A percentile compares a stretch with the other conserved stretches of the same genome.
Evolutionary conservation across 2,113 vertebrate species (phyloP).

Genomic region (Siniperca knerii): DNA sequence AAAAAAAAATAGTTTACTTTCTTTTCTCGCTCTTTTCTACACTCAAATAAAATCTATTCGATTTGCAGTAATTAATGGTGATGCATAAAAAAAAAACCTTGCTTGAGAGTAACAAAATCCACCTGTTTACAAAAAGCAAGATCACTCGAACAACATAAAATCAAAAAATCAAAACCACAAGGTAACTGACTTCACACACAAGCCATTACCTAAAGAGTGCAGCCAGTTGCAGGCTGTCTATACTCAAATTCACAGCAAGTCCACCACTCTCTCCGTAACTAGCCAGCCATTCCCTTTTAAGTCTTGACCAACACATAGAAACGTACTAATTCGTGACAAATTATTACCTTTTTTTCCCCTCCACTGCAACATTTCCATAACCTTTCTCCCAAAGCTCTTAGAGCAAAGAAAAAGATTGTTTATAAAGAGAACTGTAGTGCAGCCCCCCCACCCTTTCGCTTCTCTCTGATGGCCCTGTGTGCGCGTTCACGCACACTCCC

Average conservation of each 20-base stretch:
- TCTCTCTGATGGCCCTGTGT: neutral
- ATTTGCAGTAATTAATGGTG: neutral
- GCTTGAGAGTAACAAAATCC: neutral
- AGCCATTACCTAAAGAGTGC: neutral
- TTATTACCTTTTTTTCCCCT: constrained; percentile 7
- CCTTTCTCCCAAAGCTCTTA: constrained; percentile 29
- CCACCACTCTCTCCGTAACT: constrained; percentile 11
- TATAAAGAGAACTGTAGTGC: constrained; percentile 9
- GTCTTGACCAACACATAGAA: constrained; percentile 6
- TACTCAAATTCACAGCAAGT: constrained; percentile 37
- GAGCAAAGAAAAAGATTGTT: constrained; percentile 30
- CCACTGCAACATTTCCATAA: constrained; percentile 40
- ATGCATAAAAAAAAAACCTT: neutral
- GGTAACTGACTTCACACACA: neutral
- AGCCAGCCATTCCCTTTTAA: constrained; percentile 12
- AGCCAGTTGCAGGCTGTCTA: constrained; percentile 23
- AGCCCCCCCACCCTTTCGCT: neutral
- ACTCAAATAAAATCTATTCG: neutral
- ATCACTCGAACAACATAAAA: neutral
- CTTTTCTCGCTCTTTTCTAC: neutral
- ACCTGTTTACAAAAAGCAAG: neutral
- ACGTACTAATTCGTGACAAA: constrained; percentile 26
- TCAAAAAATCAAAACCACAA: neutral
- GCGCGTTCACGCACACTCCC: constrained; percentile 6
- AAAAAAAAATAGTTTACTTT: neutral